These are phyloP conservation scores for Probosciger aterrimus DNA, from an alignment of 2,113 vertebrate genomes.

Conservation along the genomic window DNA sequence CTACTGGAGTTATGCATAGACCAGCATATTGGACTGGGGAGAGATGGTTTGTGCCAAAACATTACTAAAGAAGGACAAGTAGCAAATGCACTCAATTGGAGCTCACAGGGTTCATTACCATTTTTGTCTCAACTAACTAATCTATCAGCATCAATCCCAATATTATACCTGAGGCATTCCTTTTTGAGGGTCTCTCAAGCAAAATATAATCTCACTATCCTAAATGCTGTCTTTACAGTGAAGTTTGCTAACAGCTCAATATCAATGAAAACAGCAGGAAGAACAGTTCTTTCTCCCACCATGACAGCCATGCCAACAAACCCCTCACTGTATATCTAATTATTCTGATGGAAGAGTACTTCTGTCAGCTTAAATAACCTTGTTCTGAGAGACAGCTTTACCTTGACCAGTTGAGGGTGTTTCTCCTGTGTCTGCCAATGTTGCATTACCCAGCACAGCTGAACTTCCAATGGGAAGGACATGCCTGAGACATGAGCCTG, in stretches of 20 bases:
- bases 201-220: neutral
- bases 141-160: conserved; percentile 15
- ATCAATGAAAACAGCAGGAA: neutral
- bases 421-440: neutral
- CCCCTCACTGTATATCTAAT: neutral
- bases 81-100: neutral
- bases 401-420: neutral
- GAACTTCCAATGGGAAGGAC: neutral
- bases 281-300: neutral
- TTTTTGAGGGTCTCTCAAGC: neutral
- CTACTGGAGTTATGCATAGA: conserved; percentile 13
- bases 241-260: neutral
- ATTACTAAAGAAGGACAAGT: neutral
- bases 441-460: neutral
- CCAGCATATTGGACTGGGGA: neutral
- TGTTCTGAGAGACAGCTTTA: neutral
- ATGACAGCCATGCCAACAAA: neutral
- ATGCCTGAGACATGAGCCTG: neutral
- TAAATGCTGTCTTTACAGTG: neutral
- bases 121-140: neutral
- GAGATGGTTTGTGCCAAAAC: neutral
- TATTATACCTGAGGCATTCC: neutral
- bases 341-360: neutral
- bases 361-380: neutral
- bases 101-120: neutral